phyloP scores from a whole-genome alignment of 1,140 invertebrate species.

The Bombyx mori region DNA sequence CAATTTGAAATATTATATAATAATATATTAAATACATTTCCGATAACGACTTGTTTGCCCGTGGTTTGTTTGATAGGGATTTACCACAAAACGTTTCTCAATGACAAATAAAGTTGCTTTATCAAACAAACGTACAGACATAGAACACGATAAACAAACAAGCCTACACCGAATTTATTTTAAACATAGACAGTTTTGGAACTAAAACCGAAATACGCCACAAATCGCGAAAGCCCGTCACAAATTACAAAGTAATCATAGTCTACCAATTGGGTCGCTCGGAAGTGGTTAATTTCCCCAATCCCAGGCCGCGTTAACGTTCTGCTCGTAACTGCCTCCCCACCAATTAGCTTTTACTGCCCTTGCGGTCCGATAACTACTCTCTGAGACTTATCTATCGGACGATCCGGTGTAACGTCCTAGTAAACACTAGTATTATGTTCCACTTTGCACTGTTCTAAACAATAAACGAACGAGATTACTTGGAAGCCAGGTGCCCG shows the following conservation, averaged over 20 bases:
- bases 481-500: no score
- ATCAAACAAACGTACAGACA: no score
- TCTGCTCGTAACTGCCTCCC: slow-evolving; percentile 40
- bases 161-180: no score
- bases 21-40: no score
- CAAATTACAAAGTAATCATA: slow-evolving; percentile 61
- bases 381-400: slow-evolving; percentile 51
- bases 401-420: slow-evolving; percentile 28
- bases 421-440: slow-evolving; percentile 34
- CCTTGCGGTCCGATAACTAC: slow-evolving; percentile 54
- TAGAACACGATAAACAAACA: no score
- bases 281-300: slow-evolving; percentile 52
- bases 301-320: slow-evolving; percentile 36
- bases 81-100: no score
- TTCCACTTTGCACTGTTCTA: slow-evolving; percentile 6
- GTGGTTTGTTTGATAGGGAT: no score
- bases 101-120: no score
- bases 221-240: slow-evolving; percentile 31
- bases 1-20: no score
- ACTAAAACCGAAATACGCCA: slow-evolving; percentile 3
- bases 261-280: slow-evolving; percentile 43
- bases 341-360: slow-evolving; percentile 60
- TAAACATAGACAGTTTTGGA: no score
- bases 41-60: no score
- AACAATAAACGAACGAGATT: slow-evolving; percentile 1